Evolutionary conservation across 2,888 invertebrate species (phyloP), one percentile per base, ranked within the genome.

Genomic region (Tribolium freemani): DNA sequence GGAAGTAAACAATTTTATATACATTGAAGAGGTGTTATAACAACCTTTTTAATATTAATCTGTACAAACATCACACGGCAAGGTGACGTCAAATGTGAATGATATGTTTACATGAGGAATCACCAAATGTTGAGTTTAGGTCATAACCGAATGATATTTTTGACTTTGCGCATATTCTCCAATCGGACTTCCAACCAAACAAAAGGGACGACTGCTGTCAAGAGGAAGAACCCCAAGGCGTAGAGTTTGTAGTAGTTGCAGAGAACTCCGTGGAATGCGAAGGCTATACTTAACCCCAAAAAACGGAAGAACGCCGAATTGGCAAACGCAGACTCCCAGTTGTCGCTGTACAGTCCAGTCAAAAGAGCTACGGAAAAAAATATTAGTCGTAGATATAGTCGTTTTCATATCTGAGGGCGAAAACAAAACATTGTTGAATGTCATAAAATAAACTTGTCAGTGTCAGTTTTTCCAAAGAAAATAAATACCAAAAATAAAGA

Each of bases 231-330:
- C 2, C 88, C 88, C 66, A 90, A 82, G 9, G 85, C 78, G 78
- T 88, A 88, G 26, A 88, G 80, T 77, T 89, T 88, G 74, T 86
- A 75, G 82, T 86, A 86, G 76, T 87, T 88, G 80, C 93, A 93
- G 51, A 93, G 87, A 58, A 89, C 83, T 63, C 90, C 90, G 45
- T 93, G 91, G 50, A 91, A 90, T 0, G 88, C 88, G 80, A 93
- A 92, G 5, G 92, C 91, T 0, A 92, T 82, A 5, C 91, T 90
- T 71, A 92, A 84, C 1, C 93, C 93, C 0, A 90, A 80, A 84
- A 88, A 84, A 82, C 90, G 90, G 86, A 92, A 81, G 86, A 89
- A 75, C 83, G 80, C 77, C 21, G 82, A 79, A 69, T 89, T 81
- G 80, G 91, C 91, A 85, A 92, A 84, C 1, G 90, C 82, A 0